Base-by-base conservation (phyloP, 2,797 vertebrate genomes). In the Neoniphon sammara region DNA sequence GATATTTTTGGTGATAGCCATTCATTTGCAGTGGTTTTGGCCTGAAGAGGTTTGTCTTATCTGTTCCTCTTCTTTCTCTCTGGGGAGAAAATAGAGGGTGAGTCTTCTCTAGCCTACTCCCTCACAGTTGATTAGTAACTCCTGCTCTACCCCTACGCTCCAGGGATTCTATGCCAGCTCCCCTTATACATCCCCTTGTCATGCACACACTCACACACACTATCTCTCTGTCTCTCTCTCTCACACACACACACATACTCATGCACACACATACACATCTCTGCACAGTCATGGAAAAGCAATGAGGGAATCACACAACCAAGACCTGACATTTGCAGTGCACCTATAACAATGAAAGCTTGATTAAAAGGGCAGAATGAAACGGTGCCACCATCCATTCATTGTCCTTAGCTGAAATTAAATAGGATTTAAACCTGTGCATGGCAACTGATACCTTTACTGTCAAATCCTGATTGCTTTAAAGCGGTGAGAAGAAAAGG, bases 111-210 rank as follows among this genome's bases (percentile, higher is more conserved):
- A 79, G 85, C 78, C 77, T 50, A 70, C 89, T 91, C 87, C 72
- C 90, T 90, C 91, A 89, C 90, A 90, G 90, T 92, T 91, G 90
- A 93, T 92, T 90, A 92, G 90, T 87, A 90, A 90, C 88, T 90
- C 88, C 85, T 86, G 88, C 85, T 89, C 82, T 85, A 78, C 82
- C 88, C 87, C 85, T 75, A 82, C 67, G 82, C 90, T 92, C 88
- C 82, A 75, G 90, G 86, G 91, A 90, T 76, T 85, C 86, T 61
- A 74, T 58, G 88, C 91, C 89, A 91, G 78, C 82, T 92, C 81
- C 80, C 83, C 85, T 91, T 91, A 92, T 85, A 71, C 85, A 85
- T 84, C 70, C 79, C 85, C 86, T 81, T 88, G 85, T 91, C 88
- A 90, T 82, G 82, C 86, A 85, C 82, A 84, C 49, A 85, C 81